Evolutionary conservation across 2,888 invertebrate species (phyloP), one percentile per base, ranked within the genome.

Genomic region (Idaea aversata): DNA sequence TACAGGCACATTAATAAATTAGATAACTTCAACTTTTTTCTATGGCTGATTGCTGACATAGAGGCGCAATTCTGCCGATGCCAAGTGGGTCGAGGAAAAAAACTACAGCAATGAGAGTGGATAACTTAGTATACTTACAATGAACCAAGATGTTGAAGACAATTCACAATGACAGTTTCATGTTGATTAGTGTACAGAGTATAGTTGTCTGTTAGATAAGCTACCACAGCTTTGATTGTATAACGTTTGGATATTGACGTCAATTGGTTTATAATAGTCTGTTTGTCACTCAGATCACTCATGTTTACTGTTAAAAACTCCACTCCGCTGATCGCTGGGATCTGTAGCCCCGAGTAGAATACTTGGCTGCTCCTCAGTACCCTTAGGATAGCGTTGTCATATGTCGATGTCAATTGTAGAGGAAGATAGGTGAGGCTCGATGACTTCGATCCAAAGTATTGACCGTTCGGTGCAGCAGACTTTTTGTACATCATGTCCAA

Each of bases 141-240:
- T 65, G 84, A 81, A 64, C 82, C 84, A 58, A 92, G 83, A 73
- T 88, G 86, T 71, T 88, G 86, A 65, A 92, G 77, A 72, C 90
- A 90, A n/a, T 84, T 59, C 10, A 25, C 59, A 59, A 59, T 59
- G 7, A 59, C 79, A 64, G 90, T 86, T 69, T 88, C 87, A 60
- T 89, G 59, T 35, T 68, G 88, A 64, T 86, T 83, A 35, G 86
- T 78, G 71, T 87, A 84, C 58, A 92, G 72, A 5, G 92, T 74
- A 64, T 85, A 91, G 70, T 86, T 90, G 65, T 90, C 91, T n/a
- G 90, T 91, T 1, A 90, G 87, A 83, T 87, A 92, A 10, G 89
- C 88, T 25, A 93, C 67, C 13, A 85, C 78, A 0, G 90, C 93
- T 75, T 91, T 93, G 13, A 93, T 80, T 15, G 84, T 81, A 63